A percentile compares a stretch with the other conserved stretches of the same genome.
Conservation (phyloP, 2,797 vertebrate species). For the Sebastes wilsoni region DNA sequence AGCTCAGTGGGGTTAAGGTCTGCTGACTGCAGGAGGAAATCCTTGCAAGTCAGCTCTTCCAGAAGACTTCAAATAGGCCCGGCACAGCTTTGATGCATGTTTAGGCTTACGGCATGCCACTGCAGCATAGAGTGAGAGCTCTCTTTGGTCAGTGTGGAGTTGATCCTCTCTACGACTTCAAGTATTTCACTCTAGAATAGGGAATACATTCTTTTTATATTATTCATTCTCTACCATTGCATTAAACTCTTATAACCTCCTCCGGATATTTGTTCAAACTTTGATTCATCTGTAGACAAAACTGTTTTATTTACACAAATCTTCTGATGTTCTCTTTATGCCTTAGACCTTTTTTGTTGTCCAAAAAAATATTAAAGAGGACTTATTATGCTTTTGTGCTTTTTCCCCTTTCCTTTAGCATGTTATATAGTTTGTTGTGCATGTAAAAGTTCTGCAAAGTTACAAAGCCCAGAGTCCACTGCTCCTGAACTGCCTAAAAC, state of each 20-base stretch:
- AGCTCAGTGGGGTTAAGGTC: constrained; percentile 30
- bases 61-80: constrained; percentile 57
- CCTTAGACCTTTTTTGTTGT: background rate
- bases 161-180: constrained; percentile 2
- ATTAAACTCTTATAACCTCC: background rate
- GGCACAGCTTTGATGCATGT: constrained; percentile 63
- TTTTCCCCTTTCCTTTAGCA: no score
- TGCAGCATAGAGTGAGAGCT: constrained; percentile 18
- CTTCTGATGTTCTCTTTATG: background rate
- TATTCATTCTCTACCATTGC: background rate
- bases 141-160: constrained; percentile 45
- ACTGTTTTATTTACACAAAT: background rate
- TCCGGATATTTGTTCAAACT: background rate
- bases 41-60: constrained; percentile 64
- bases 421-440: no score
- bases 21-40: constrained; percentile 66
- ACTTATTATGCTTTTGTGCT: no score
- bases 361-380: no score
- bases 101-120: constrained; percentile 57
- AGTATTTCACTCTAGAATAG: constrained; percentile 1
- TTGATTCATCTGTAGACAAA: background rate
- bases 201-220: background rate
- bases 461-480: no score
- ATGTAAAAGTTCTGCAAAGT: no score
- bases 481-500: no score